Percentiles rank a stretch among this genome's conserved stretches.
phyloP scores from a whole-genome alignment of 2,797 vertebrate species.

The Falco peregrinus region DNA sequence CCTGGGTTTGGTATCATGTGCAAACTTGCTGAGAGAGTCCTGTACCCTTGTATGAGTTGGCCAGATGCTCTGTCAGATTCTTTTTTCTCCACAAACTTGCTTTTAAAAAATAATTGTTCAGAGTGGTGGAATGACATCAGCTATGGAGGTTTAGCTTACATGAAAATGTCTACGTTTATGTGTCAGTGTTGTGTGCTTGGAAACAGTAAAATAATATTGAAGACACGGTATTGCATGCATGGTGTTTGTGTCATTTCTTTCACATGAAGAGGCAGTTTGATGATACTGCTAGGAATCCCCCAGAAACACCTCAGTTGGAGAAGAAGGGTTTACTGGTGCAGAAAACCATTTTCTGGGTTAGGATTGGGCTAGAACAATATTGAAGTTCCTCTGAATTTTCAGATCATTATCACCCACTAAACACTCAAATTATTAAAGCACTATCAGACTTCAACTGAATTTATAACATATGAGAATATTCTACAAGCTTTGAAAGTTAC shows the following conservation, averaged over 20 bases:
- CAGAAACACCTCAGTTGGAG: rapidly evolving
- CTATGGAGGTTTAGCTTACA: background rate
- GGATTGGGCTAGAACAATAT: background rate
- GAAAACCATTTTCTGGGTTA: background rate
- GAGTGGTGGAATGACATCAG: background rate
- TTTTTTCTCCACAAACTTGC: background rate
- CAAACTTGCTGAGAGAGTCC: background rate
- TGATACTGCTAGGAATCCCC: background rate
- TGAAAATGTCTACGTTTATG: background rate
- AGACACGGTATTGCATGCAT: background rate
- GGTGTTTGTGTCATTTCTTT: conserved; percentile 6
- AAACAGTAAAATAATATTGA: background rate
- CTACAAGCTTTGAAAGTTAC: background rate
- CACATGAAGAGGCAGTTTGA: background rate
- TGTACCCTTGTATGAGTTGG: background rate
- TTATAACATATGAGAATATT: background rate
- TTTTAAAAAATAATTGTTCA: background rate
- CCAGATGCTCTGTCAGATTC: background rate
- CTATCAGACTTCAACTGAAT: background rate
- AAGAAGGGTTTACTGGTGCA: background rate
- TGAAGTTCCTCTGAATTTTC: background rate
- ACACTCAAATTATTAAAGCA: background rate
- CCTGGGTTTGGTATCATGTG: background rate
- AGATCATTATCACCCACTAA: background rate
- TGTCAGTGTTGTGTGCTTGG: background rate